Evolutionary conservation across 2,113 vertebrate genomes (phyloP).

Genomic region (Acrocephalus arundinaceus): DNA sequence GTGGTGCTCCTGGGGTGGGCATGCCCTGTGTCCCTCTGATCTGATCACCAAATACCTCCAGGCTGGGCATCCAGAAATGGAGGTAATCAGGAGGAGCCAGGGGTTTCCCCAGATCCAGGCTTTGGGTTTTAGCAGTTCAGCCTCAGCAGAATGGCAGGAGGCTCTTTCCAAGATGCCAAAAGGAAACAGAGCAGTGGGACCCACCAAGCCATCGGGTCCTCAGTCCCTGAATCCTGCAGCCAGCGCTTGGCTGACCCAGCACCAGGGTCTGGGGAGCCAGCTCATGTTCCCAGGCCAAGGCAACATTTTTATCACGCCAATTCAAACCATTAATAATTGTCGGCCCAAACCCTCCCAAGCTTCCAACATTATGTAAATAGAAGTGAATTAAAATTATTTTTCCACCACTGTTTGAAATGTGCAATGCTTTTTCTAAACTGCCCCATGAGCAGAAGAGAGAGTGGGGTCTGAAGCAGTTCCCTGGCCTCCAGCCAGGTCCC

Average conservation of each 20-base stretch:
- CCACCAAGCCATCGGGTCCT: neutral
- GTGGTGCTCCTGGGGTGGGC: rapidly evolving
- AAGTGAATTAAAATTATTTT: slow-evolving; percentile 35
- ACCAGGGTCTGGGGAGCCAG: neutral
- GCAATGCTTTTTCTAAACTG: neutral
- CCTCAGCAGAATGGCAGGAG: neutral
- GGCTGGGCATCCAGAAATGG: neutral
- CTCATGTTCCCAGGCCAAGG: neutral
- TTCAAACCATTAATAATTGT: slow-evolving; percentile 25
- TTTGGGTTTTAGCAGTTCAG: neutral
- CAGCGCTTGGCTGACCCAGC: neutral
- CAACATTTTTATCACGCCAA: neutral
- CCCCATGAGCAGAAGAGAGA: neutral
- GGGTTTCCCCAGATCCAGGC: neutral
- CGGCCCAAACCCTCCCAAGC: neutral
- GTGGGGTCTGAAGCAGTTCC: neutral
- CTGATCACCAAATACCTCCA: neutral
- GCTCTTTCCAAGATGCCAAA: neutral
- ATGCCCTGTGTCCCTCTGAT: rapidly evolving
- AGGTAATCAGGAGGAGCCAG: neutral
- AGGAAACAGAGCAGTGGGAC: neutral
- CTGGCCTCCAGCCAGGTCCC: slow-evolving; percentile 22
- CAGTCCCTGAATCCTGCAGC: rapidly evolving
- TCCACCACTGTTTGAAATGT: slow-evolving; percentile 34
- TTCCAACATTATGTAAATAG: slow-evolving; percentile 19